Evolutionary conservation across 2,113 vertebrate species (phyloP), one percentile per base, ranked within the genome.

Genomic region (Polyodon spathula): DNA sequence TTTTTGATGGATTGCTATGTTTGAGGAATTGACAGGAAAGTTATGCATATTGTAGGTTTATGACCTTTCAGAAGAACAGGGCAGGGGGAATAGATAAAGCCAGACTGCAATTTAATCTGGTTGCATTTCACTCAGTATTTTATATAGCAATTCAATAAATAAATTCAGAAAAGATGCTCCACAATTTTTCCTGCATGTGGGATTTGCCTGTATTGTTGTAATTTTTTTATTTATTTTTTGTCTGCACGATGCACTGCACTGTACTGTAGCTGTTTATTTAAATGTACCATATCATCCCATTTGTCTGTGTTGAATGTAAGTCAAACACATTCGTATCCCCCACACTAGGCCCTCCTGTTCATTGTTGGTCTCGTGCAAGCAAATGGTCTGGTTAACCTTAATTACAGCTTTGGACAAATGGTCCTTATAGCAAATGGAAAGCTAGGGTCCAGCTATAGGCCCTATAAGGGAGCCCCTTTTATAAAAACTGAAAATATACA

Each of bases 211-310:
- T 27, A 27, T 27, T 27, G 27, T 27, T 27, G 27, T 27, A 27
- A 27, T 27, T 27, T 1, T 27, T 1, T 27, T 27, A 2, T 27
- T 27, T 27, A 27, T 27, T 27, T 27, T 27, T 27, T 27, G 27
- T 27, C 27, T 27, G 27, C 27, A 27, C 27, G 27, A 27, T 27
- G 3, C 3, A 66, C 68, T 4, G 5, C 27, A 3, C 1, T 27
- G 3, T 27, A 66, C 68, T 4, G 5, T 40, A 15, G 8, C 52
- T 39, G 37, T 54, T 54, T 65, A 55, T 73, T 67, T 73, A 73
- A 93, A 92, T 91, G 90, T 86, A 83, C 81, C 83, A 85, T 81
- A 77, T 88, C 88, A 91, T 90, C 88, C 84, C 86, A 83, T 92
- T 93, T 88, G 65, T 61, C 41, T 37, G 42, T 15, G 66, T 78